These are phyloP conservation scores for Montipora cactus DNA, from an alignment of 64 coral and sea anemone genomes.

Conservation along the genomic window DNA sequence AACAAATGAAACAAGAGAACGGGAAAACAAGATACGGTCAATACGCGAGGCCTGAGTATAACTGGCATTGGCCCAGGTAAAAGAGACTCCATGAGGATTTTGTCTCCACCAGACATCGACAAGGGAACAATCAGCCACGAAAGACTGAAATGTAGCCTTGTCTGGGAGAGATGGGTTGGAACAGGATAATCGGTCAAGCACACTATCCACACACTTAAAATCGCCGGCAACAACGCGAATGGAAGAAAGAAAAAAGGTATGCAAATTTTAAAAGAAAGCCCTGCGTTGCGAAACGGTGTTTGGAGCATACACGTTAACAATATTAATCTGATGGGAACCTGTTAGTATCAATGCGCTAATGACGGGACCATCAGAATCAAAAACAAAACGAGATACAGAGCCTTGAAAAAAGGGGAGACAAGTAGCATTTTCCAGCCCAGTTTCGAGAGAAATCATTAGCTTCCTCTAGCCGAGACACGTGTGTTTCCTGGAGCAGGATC, in stretches of 20 bases:
- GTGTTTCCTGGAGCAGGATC: background rate
- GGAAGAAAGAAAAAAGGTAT: background rate
- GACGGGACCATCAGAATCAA: background rate
- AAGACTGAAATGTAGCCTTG: background rate
- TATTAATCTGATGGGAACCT: background rate
- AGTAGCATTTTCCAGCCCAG: background rate
- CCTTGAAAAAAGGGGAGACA: background rate
- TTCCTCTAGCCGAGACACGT: background rate
- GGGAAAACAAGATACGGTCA: too few species aligned
- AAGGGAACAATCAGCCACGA: background rate
- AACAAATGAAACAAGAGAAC: too few species aligned
- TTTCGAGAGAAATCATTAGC: background rate
- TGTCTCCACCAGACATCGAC: background rate
- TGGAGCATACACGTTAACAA: background rate
- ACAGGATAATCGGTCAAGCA: background rate
- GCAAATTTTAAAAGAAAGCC: background rate
- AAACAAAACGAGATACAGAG: background rate
- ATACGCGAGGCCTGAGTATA: too few species aligned
- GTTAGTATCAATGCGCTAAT: background rate
- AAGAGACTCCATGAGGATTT: background rate
- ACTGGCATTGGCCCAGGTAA: constrained; percentile 23
- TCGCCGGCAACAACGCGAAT: background rate
- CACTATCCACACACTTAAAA: background rate
- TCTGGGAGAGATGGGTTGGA: background rate
- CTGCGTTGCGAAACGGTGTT: background rate